These are phyloP conservation scores for Lasiommata megera DNA, from an alignment of 2,888 invertebrate species.

Conservation along the genomic window DNA sequence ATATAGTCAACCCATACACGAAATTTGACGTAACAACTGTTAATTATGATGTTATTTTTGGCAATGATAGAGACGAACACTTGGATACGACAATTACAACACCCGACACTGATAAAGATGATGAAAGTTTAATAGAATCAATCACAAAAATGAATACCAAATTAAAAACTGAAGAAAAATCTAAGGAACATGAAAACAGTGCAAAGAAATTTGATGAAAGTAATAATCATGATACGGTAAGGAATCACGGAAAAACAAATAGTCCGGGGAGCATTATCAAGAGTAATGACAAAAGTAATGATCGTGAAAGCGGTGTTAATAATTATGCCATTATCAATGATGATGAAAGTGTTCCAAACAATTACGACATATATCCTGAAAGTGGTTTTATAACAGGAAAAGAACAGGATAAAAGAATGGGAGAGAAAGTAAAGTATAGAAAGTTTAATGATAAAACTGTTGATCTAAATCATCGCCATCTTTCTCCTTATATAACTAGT, in stretches of 20 bases:
- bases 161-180: neutral
- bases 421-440: neutral
- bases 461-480: neutral
- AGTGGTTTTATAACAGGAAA: neutral
- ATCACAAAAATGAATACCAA: neutral
- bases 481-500: neutral
- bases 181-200: neutral
- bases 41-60: neutral
- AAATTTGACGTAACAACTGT: neutral
- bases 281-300: too few species aligned
- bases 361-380: neutral
- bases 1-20: slow-evolving; percentile 32
- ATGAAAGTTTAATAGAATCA: neutral
- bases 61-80: neutral
- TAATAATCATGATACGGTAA: neutral
- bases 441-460: neutral
- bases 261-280: too few species aligned
- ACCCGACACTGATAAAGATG: neutral
- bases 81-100: neutral
- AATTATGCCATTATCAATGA: too few species aligned
- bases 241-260: too few species aligned
- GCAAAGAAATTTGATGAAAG: neutral
- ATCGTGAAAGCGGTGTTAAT: too few species aligned
- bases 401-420: neutral
- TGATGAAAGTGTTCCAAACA: neutral